phyloP scores from a whole-genome alignment of 2,888 invertebrate species.

The Linnaemya tessellans region DNA sequence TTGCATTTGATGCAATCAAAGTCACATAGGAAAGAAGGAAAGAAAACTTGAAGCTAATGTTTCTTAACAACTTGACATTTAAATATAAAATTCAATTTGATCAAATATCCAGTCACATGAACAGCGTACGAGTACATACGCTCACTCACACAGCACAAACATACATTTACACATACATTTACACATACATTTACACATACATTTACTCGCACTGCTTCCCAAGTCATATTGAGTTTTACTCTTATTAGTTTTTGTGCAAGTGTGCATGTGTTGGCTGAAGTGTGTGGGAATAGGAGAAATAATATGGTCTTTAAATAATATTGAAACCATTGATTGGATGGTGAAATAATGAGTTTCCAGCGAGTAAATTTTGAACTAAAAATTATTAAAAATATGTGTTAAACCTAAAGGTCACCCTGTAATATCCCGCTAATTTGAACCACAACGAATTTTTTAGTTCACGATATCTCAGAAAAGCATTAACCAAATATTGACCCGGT shows the following conservation, averaged over 20 bases:
- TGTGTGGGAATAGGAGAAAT: conserved; percentile 31
- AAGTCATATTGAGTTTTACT: conserved; percentile 54
- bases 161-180: too few species aligned
- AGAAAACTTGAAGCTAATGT: conserved; percentile 70
- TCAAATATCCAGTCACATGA: conserved; percentile 67
- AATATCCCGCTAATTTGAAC: too few species aligned
- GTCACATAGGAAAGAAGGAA: conserved; percentile 56
- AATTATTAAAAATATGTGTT: too few species aligned
- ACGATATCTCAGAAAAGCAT: too few species aligned
- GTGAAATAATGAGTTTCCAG: neutral
- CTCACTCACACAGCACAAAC: neutral
- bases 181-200: neutral
- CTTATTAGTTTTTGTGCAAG: conserved; percentile 32
- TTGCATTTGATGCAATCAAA: conserved; percentile 73
- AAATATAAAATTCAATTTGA: conserved; percentile 72
- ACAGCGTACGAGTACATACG: neutral
- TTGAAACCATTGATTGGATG: conserved; percentile 9
- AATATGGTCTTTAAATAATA: conserved; percentile 31
- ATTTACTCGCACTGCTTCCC: conserved; percentile 17
- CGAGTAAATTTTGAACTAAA: too few species aligned
- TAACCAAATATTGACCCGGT: too few species aligned
- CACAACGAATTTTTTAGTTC: too few species aligned
- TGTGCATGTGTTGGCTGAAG: neutral
- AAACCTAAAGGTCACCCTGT: too few species aligned
- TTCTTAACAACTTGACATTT: conserved; percentile 72